These are phyloP conservation scores for Egretta garzetta DNA, from an alignment of 2,113 vertebrate species.

Conservation along the genomic window DNA sequence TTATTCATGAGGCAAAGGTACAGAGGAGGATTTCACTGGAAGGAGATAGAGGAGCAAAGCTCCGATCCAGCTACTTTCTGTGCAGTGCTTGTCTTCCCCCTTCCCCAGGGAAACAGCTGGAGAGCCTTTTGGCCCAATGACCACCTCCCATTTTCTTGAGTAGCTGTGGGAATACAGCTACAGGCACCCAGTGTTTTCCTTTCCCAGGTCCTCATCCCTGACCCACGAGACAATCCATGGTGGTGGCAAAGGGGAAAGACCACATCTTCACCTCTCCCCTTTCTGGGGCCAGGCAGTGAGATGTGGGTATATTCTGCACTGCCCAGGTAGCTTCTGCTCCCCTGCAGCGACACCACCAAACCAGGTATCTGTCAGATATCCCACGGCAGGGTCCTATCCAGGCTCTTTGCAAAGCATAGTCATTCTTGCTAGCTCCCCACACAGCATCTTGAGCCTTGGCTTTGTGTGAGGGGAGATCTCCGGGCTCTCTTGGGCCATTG, in stretches of 20 bases:
- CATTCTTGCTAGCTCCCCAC: not conserved
- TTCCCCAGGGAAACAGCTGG: not conserved
- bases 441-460: not conserved
- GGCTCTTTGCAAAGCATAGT: not conserved
- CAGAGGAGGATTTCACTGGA: not conserved
- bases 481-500: not conserved
- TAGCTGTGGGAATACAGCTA: not conserved
- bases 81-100: not conserved
- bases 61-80: not conserved
- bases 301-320: not conserved
- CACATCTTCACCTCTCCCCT: not conserved
- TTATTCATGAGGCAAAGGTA: not conserved
- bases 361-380: not conserved
- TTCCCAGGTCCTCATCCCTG: not conserved
- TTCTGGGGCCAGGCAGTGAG: not conserved
- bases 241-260: not conserved
- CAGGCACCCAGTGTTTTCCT: not conserved
- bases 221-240: accelerated
- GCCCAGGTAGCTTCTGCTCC: not conserved
- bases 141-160: not conserved
- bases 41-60: not conserved
- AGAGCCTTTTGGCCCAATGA: not conserved
- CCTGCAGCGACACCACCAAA: not conserved
- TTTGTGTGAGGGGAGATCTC: not conserved
- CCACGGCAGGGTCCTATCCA: not conserved